These are phyloP conservation scores for Papilio polyxenes DNA, from an alignment of 1,140 invertebrate genomes.

Conservation along the genomic window DNA sequence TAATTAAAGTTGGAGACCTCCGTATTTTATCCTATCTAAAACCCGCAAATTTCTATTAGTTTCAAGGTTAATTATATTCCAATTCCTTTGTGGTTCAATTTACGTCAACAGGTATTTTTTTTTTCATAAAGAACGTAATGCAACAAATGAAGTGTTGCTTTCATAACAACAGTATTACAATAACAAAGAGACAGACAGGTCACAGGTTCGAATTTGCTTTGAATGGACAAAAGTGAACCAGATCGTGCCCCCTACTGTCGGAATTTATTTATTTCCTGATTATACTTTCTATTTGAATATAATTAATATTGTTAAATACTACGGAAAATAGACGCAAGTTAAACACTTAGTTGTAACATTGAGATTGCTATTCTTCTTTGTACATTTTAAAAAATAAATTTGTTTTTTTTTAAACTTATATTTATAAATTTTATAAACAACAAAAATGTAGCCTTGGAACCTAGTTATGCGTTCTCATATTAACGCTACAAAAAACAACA, in stretches of 20 bases:
- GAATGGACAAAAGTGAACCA: conserved; percentile 46
- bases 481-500: too few species aligned
- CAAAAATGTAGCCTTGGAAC: too few species aligned
- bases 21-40: too few species aligned
- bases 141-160: conserved; percentile 27
- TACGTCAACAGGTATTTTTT: not conserved
- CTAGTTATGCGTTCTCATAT: too few species aligned
- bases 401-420: too few species aligned
- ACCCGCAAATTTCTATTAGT: too few species aligned
- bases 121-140: not conserved
- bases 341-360: too few species aligned
- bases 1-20: too few species aligned
- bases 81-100: not conserved
- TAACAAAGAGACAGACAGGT: conserved; percentile 46
- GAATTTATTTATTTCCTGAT: conserved; percentile 35
- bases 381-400: too few species aligned
- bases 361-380: too few species aligned
- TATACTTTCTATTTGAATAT: conserved; percentile 34
- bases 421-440: too few species aligned
- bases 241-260: conserved; percentile 24
- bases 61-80: not conserved
- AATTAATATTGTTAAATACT: not conserved
- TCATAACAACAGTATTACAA: conserved; percentile 44
- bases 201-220: conserved; percentile 49
- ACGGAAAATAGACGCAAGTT: not conserved